Percentiles rank a stretch among this genome's conserved stretches.
phyloP scores from a whole-genome alignment of 2,797 vertebrate genomes.

The Eulemur mongoz region DNA sequence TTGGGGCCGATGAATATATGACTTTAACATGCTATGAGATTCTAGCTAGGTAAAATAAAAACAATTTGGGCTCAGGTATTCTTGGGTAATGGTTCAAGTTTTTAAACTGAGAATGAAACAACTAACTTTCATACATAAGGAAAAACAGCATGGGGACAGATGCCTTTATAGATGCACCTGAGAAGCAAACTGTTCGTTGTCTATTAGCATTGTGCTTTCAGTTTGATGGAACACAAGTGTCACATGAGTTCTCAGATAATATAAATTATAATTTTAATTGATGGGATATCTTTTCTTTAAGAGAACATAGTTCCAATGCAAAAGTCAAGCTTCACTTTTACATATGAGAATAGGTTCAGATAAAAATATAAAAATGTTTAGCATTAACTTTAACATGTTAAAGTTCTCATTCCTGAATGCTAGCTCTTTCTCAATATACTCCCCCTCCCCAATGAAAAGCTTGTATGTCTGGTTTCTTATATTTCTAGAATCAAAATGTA shows the following conservation, averaged over 20 bases:
- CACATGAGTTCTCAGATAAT: background rate
- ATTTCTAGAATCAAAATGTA: conserved; percentile 1
- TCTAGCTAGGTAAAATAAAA: conserved; percentile 29
- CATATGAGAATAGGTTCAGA: background rate
- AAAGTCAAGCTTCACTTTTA: conserved; percentile 8
- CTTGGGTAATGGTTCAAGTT: background rate
- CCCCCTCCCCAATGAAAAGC: background rate
- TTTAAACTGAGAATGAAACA: background rate
- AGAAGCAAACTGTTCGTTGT: background rate
- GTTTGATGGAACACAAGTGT: conserved; percentile 42
- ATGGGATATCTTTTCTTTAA: background rate
- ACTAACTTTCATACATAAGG: background rate
- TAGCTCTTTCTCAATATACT: background rate
- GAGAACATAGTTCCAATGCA: background rate
- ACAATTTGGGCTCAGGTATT: background rate
- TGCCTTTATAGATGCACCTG: background rate
- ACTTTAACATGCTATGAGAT: background rate
- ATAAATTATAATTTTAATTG: background rate
- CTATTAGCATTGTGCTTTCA: conserved; percentile 33
- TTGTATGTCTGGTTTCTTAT: background rate
- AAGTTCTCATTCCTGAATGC: conserved; percentile 36
- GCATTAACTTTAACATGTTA: background rate
- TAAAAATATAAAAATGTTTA: background rate
- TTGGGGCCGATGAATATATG: background rate
- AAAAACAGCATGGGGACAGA: background rate